Conservation (phyloP, 2,797 vertebrate species). For the Chrysocyon brachyurus region DNA sequence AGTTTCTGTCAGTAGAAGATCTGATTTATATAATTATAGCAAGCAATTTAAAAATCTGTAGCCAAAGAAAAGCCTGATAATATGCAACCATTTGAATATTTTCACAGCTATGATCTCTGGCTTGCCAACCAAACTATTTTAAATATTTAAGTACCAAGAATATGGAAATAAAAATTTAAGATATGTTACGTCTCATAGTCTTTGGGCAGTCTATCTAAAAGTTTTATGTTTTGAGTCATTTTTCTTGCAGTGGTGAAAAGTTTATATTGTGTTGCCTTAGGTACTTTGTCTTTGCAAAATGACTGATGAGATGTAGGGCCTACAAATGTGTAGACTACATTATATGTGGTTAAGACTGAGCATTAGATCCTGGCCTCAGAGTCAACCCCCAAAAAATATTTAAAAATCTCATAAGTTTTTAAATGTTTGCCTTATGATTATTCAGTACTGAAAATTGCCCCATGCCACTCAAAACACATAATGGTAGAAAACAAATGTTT, state of each 20-base stretch:
- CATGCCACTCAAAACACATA: neutral
- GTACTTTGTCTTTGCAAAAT: slow-evolving; percentile 21
- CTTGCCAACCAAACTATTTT: neutral
- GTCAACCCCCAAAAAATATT: neutral
- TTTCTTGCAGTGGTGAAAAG: neutral
- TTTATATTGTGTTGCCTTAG: neutral
- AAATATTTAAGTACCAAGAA: slow-evolving; percentile 26
- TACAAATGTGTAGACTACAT: neutral
- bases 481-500: slow-evolving; percentile 32
- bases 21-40: neutral
- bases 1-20: slow-evolving; percentile 84
- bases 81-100: slow-evolving; percentile 18
- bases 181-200: neutral
- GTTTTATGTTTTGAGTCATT: neutral
- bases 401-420: neutral
- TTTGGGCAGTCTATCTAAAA: neutral
- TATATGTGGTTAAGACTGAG: neutral
- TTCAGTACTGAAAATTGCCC: neutral
- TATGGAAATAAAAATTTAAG: slow-evolving; percentile 53
- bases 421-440: slow-evolving; percentile 15
- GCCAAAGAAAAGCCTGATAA: slow-evolving; percentile 24
- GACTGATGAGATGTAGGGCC: neutral
- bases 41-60: slow-evolving; percentile 45
- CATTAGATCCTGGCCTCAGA: neutral
- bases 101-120: slow-evolving; percentile 35